These are phyloP conservation scores for Clarias platycephalus DNA, from an alignment of 2,797 vertebrate species.

Conservation along the genomic window DNA sequence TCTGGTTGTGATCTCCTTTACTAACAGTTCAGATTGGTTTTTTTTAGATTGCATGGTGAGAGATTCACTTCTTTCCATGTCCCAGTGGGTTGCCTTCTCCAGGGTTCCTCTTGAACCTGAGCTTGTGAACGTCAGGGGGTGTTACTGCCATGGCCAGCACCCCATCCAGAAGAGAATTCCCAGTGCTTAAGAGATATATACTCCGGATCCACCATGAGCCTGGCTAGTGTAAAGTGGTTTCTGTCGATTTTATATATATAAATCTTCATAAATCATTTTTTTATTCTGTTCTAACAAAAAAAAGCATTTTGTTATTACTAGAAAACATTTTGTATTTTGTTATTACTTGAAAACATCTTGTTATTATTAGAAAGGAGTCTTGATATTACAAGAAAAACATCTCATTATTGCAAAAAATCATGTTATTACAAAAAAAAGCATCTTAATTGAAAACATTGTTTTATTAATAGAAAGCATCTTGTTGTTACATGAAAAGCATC, in stretches of 20 bases:
- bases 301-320: too few relatives aligned
- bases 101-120: not conserved
- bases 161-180: not conserved
- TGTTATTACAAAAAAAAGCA: too few relatives aligned
- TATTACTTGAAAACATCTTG: not conserved
- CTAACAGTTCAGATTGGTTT: not conserved
- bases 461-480: not conserved
- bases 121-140: not conserved
- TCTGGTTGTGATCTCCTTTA: not conserved
- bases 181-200: not conserved
- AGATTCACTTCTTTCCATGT: not conserved
- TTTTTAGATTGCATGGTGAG: too few relatives aligned
- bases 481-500: not conserved
- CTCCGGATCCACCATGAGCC: not conserved
- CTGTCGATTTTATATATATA: too few relatives aligned
- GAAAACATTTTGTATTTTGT: too few relatives aligned
- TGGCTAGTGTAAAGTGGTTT: not conserved
- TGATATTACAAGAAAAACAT: not conserved
- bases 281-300: too few relatives aligned
- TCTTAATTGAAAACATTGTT: not conserved
- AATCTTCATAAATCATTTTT: too few relatives aligned
- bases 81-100: not conserved
- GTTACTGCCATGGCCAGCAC: not conserved
- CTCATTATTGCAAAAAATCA: not conserved
- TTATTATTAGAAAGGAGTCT: not conserved